Evolutionary conservation across 2,888 invertebrate genomes (phyloP), one percentile per base, ranked within the genome.

Genomic region (Drosophila neoperkinsi): DNA sequence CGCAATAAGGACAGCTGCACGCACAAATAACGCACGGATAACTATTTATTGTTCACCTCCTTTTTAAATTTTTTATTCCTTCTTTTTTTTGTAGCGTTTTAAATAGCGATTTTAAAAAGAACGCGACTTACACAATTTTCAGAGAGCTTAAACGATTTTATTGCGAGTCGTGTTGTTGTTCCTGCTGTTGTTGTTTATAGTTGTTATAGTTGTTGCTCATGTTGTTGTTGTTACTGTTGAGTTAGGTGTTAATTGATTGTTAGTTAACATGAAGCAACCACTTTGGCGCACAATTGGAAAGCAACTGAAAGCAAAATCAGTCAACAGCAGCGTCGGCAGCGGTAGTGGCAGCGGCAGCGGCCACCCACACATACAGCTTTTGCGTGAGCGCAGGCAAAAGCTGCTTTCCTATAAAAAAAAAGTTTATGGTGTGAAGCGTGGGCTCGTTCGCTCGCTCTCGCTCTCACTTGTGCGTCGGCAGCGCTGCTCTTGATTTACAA

Each of bases 241-340:
- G 21, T 58, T 66, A 62, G 67, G 51, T 71, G 77, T 63, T 68
- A 59, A 50, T 70, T 72, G 68, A 58, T 70, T 74, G 57, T 57
- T 70, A 57, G 64, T 63, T 71, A 68, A 67, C 53, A 53, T 59
- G 63, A 57, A 31, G 66, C 90, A 80, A 70, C 90, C 81, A 77
- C 78, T 73, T 80, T 79, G 89, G 81, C 84, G 86, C 82, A 91
- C 89, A 88, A 86, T 88, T 90, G 83, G 76, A 89, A 88, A 91
- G 91, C 88, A 86, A 90, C 90, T 90, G 77, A 89, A 82, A 62
- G 53, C 66, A 55, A 70, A 71, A 46, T 58, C 55, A 28, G 71
- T 33, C 36, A 68, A 31, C 64, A 33, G 59, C 60, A 66, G 65
- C 59, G 53, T 61, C 60, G 21, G 34, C 66, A 62, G 41, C 41